Evolutionary conservation across 1,140 invertebrate genomes (phyloP), one percentile per base, ranked within the genome.

Genomic region (Drosophila dunni): DNA sequence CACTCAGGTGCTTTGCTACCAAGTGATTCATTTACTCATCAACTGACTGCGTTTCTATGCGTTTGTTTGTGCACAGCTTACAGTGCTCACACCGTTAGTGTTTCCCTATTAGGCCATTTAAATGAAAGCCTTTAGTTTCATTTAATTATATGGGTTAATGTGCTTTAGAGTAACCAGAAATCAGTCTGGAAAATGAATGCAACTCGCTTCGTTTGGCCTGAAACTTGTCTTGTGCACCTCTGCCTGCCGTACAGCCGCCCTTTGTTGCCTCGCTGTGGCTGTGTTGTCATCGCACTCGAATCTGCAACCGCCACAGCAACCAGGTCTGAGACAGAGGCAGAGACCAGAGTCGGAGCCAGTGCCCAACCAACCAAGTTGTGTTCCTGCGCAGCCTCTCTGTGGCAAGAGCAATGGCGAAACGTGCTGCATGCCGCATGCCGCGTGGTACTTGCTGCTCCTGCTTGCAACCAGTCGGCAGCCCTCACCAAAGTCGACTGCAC

Each of bases 241-340:
- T 58, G 68, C 64, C 15, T 50, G 50, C 48, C 74, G 15, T 48
- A 33, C 53, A 74, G 68, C 75, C 77, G 76, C 78, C 60, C 45
- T 74, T 67, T 81, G 71, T 57, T 88, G 67, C 71, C 67, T 66
- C 66, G 77, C 75, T 62, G 46, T 74, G 10, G 65, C 71, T 68
- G 40, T 74, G 71, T 74, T 74, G 65, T 69, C 71, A 74, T 74
- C 71, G 65, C 56, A 62, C 71, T 69, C 77, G 75, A 86, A 88
- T 88, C 82, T 82, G 79, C 82, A 83, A 77, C 79, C 81, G 73
- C 66, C 68, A 42, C 74, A 84, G 58, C 68, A 67, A 60, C 11
- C 60, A 48, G 40, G 24, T 24, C 8, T 3, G 17, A 38, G 13
- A 13, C 50, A 40, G 36, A 33, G n/a, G 7, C 46, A 63, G 9